A percentile compares a stretch with the other conserved stretches of the same genome.
Evolutionary conservation across 2,113 vertebrate genomes (phyloP).

Genomic region (Platichthys flesus): DNA sequence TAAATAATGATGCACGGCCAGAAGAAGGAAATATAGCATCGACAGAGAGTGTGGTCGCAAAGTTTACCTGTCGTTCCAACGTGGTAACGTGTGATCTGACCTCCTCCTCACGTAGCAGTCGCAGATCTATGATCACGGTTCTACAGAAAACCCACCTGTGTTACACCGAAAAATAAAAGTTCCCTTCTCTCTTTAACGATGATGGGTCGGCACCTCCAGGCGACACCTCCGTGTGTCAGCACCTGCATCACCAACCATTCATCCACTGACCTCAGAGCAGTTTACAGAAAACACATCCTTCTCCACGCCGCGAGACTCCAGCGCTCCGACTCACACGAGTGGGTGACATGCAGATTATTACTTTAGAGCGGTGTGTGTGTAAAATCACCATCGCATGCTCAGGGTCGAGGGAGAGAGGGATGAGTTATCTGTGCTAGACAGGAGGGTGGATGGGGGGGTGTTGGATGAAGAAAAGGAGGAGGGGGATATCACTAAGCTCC

Average conservation of each 20-base stretch:
- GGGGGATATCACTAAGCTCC: constrained; percentile 74
- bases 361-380: constrained; percentile 31
- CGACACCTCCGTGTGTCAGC: constrained; percentile 11
- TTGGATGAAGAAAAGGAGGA: constrained; percentile 47
- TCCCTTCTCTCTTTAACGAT: not conserved
- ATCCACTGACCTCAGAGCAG: constrained; percentile 33
- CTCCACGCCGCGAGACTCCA: not conserved
- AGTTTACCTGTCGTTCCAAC: no score
- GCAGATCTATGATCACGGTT: no score
- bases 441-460: constrained; percentile 55
- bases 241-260: constrained; percentile 23
- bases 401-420: constrained; percentile 40
- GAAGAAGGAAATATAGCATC: no score
- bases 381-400: constrained; percentile 34
- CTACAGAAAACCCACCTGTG: no score
- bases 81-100: no score
- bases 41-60: no score
- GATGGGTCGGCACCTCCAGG: no score
- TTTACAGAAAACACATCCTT: constrained; percentile 18
- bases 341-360: constrained; percentile 73
- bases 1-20: no score
- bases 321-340: constrained; percentile 12
- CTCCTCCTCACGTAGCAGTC: no score
- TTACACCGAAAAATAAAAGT: no score
- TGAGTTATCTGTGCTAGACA: constrained; percentile 81